These are phyloP conservation scores for Ennomos quercinarius DNA, from an alignment of 2,888 invertebrate genomes.

Conservation along the genomic window DNA sequence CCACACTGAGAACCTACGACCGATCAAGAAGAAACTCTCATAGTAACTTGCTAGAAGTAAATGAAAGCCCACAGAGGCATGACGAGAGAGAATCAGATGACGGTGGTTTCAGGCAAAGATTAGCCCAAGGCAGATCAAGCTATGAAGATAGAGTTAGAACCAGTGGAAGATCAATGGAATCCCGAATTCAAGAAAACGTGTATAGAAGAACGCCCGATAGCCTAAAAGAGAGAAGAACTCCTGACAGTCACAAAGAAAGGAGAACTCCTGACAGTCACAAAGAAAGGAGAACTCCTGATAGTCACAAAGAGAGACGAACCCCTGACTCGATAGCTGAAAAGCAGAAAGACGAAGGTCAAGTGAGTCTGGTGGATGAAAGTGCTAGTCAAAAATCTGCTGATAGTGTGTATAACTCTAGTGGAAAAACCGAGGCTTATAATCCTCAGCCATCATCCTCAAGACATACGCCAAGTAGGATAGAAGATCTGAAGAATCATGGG, in stretches of 20 bases:
- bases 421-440: slow-evolving; percentile 68
- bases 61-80: slow-evolving; percentile 60
- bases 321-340: slow-evolving; percentile 70
- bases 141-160: slow-evolving; percentile 78
- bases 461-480: slow-evolving; percentile 77
- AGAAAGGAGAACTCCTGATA: slow-evolving; percentile 67
- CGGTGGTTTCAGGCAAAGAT: slow-evolving; percentile 84
- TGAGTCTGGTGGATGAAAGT: slow-evolving; percentile 67
- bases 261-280: slow-evolving; percentile 61
- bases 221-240: slow-evolving; percentile 61
- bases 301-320: slow-evolving; percentile 63
- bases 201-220: slow-evolving; percentile 75
- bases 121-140: slow-evolving; percentile 72
- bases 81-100: slow-evolving; percentile 86
- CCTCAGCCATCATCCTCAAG: slow-evolving; percentile 82
- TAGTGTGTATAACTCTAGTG: slow-evolving; percentile 86
- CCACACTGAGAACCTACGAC: slow-evolving; percentile 69
- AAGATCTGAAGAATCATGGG: slow-evolving; percentile 77
- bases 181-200: slow-evolving; percentile 64
- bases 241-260: slow-evolving; percentile 67
- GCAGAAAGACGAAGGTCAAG: slow-evolving; percentile 60
- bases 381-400: slow-evolving; percentile 82
- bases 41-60: slow-evolving; percentile 84
- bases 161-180: slow-evolving; percentile 74
- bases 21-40: slow-evolving; percentile 85